These are phyloP conservation scores for Bombus cullumanus DNA, from an alignment of 1,140 invertebrate species.

Conservation along the genomic window DNA sequence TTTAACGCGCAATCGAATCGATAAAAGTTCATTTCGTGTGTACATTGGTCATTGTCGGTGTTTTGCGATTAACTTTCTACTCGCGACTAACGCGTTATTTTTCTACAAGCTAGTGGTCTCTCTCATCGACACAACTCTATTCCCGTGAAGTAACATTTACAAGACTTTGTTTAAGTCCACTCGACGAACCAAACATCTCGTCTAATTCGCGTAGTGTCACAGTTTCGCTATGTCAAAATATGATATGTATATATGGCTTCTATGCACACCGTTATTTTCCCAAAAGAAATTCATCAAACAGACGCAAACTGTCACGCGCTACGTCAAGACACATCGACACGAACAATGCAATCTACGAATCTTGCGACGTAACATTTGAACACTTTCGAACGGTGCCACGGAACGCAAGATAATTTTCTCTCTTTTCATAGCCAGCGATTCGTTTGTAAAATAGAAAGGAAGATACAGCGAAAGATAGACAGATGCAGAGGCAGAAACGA, in stretches of 20 bases:
- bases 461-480: background rate
- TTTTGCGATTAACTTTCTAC: background rate
- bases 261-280: background rate
- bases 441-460: background rate
- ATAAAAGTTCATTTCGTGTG: background rate
- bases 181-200: no score
- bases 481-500: background rate
- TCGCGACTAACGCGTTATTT: background rate
- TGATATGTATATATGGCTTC: background rate
- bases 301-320: background rate
- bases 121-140: background rate
- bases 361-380: background rate
- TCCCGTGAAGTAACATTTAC: background rate
- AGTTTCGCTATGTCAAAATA: background rate
- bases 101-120: background rate
- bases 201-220: background rate
- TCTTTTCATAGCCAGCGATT: background rate
- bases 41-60: background rate
- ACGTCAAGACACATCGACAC: conserved; percentile 12
- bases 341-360: conserved; percentile 19
- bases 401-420: conserved; percentile 5
- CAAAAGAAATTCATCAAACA: background rate
- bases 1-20: background rate
- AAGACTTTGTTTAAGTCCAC: background rate
- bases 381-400: background rate